These are phyloP conservation scores for Erebia ligea DNA, from an alignment of 2,888 invertebrate genomes.

Conservation along the genomic window DNA sequence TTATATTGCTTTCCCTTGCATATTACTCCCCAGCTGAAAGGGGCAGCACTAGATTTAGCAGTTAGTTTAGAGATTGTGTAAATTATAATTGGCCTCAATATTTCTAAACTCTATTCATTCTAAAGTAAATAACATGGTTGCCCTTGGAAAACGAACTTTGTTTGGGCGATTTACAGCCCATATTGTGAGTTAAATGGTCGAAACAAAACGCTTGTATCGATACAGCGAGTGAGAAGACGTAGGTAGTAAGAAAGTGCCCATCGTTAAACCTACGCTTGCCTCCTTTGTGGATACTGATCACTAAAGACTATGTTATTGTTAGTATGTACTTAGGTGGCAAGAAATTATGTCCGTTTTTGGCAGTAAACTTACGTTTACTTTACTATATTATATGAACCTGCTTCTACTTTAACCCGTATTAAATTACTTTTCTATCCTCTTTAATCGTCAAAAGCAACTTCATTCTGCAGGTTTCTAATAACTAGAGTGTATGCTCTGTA, in stretches of 20 bases:
- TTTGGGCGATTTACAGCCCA: neutral
- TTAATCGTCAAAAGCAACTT: too few species aligned
- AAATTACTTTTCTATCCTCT: too few species aligned
- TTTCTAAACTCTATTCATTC: too few species aligned
- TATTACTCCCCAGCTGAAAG: too few species aligned
- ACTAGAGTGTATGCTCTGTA: too few species aligned
- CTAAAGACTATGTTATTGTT: neutral
- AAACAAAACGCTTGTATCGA: constrained; percentile 5
- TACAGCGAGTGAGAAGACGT: neutral
- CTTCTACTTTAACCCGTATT: too few species aligned
- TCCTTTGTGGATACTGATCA: constrained; percentile 11
- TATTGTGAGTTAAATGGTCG: constrained; percentile 5
- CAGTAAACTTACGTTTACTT: neutral
- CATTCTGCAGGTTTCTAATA: too few species aligned
- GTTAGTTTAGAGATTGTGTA: too few species aligned
- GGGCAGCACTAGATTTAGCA: too few species aligned
- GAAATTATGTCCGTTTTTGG: neutral
- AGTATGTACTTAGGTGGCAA: neutral
- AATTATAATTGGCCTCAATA: too few species aligned
- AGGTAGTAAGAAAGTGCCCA: constrained; percentile 4
- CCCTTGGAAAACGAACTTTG: neutral
- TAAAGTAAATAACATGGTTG: neutral
- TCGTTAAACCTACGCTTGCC: constrained; percentile 10
- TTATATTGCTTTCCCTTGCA: too few species aligned
- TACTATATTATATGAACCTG: too few species aligned